Evolutionary conservation across 1,140 invertebrate genomes (phyloP), one percentile per base, ranked within the genome.

Genomic region (Lethrus apterus): DNA sequence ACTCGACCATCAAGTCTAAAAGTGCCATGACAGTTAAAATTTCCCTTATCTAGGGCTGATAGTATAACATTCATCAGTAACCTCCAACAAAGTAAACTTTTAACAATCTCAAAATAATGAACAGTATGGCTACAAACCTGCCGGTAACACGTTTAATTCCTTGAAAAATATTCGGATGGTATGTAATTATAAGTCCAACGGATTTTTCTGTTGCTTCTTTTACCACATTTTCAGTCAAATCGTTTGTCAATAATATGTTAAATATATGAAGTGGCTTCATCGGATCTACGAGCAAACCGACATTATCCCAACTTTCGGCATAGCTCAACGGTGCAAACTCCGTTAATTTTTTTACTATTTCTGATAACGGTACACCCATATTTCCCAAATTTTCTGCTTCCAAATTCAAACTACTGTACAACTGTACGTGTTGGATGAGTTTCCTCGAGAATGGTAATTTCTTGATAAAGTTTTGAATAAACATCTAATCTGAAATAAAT

Each of bases 291-390:
- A 98, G 69, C 4, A 98, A 67, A 4, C 94, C 94, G 18, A 95
- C 93, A 71, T 98, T 98, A 65, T 98, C 95, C 93, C 94, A 98
- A 19, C 72, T 76, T 54, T 83, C 90, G 1, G 93, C 87, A 8
- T 90, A 70, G 3, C 67, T 63, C 10, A 76, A 64, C 21, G 86
- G 77, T 7, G 89, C 88, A 68, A 86, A 83, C 14, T 70, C 62
- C 59, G 88, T 72, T 20, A 95, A 65, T 42, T 69, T 65, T 11
- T 68, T 53, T 2, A 91, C 62, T 2, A 91, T 75, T 26, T 73
- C 65, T 9, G 63, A 58, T 24, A 90, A 59, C 3, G 71, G 56
- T 10, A 77, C 48, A 43, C 79, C 79, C 29, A 32, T 51, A 20
- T 21, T 44, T 31, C 32, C 32, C 40, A 4, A 24, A 24, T 1